phyloP scores from a whole-genome alignment of 2,113 vertebrate genomes.

The Aleadryas rufinucha region DNA sequence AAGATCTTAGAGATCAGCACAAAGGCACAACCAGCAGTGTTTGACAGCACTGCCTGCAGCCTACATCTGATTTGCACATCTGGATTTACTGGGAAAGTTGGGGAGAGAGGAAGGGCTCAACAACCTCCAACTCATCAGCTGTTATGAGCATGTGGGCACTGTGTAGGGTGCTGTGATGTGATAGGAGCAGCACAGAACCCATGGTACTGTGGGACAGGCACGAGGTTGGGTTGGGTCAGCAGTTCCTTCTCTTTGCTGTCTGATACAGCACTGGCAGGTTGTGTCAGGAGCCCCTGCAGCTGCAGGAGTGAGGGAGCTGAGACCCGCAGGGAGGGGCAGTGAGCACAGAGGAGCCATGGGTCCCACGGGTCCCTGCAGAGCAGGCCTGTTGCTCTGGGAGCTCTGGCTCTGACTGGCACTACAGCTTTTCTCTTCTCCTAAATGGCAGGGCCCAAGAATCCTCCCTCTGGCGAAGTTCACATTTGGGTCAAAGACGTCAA shows the following conservation, averaged over 20 bases:
- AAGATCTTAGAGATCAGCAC: not conserved
- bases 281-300: not conserved
- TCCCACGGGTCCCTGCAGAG: not conserved
- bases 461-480: conserved; percentile 68
- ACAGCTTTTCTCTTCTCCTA: not conserved
- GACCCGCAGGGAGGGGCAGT: not conserved
- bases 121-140: not conserved
- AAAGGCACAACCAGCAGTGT: not conserved
- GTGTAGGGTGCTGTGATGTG: not conserved
- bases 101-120: not conserved
- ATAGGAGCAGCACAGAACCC: not conserved
- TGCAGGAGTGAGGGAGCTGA: not conserved
- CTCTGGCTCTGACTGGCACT: fast-evolving
- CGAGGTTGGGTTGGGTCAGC: not conserved
- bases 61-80: not conserved
- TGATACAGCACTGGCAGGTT: not conserved
- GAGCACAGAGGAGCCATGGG: not conserved
- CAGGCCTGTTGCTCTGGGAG: not conserved
- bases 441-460: conserved; percentile 57
- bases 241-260: not conserved
- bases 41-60: not conserved
- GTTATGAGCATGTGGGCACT: not conserved
- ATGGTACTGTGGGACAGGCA: not conserved
- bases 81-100: not conserved
- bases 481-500: conserved; percentile 73